These are phyloP conservation scores for Clepsis dumicolana DNA, from an alignment of 2,888 invertebrate genomes.

Conservation along the genomic window DNA sequence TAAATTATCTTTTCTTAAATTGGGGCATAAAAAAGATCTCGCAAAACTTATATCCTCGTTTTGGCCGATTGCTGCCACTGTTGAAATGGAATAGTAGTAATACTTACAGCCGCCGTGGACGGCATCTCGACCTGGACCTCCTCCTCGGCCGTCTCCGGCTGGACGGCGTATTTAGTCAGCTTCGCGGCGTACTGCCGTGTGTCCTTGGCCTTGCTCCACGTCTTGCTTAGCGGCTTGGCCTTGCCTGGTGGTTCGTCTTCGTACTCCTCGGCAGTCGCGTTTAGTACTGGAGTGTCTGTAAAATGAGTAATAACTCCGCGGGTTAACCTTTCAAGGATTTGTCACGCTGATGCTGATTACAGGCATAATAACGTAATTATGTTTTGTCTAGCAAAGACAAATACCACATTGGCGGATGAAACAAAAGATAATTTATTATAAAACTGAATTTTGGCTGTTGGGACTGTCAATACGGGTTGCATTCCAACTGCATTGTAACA, in stretches of 20 bases:
- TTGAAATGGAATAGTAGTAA: too few relatives aligned
- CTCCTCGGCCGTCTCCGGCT: neutral
- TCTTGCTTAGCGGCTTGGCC: conserved; percentile 53
- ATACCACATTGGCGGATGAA: too few relatives aligned
- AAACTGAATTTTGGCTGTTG: too few relatives aligned
- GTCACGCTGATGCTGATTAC: neutral
- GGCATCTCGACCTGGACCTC: neutral
- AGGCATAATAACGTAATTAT: too few relatives aligned
- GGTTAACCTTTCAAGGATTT: neutral
- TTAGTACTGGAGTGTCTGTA: neutral
- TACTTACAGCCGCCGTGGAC: neutral
- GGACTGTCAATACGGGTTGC: too few relatives aligned
- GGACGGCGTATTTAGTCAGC: conserved; percentile 57
- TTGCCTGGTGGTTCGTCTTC: conserved; percentile 21
- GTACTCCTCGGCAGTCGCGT: neutral
- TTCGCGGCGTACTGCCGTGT: conserved; percentile 63
- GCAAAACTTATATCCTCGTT: too few relatives aligned
- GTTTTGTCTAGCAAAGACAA: too few relatives aligned
- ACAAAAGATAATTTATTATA: too few relatives aligned
- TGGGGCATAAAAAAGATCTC: too few relatives aligned
- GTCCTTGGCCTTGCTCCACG: conserved; percentile 62
- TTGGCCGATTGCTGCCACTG: too few relatives aligned
- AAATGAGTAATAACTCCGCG: neutral
- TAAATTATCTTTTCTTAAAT: too few relatives aligned
- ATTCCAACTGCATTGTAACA: too few relatives aligned